Conservation (phyloP, 2,797 vertebrate genomes). For the Melanogrammus aeglefinus region DNA sequence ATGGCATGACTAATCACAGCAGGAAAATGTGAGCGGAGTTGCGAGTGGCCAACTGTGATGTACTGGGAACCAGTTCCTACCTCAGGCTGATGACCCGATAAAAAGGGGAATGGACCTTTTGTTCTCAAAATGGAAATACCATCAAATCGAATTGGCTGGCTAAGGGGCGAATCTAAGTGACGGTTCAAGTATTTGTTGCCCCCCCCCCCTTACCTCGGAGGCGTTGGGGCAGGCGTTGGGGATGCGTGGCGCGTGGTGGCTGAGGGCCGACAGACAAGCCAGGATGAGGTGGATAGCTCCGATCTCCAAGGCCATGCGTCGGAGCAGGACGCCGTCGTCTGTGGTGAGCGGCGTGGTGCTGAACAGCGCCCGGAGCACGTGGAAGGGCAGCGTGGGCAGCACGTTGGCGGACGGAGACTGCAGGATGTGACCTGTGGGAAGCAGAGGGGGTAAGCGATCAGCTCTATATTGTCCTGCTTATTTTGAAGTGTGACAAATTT, state of each 20-base stretch:
- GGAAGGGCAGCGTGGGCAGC: slow-evolving; percentile 94
- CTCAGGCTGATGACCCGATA: no score
- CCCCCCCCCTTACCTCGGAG: slow-evolving; percentile 80
- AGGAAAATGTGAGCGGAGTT: no score
- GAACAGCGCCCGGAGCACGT: slow-evolving; percentile 89
- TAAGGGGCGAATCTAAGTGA: no score
- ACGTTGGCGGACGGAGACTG: slow-evolving; percentile 97
- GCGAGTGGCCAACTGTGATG: no score
- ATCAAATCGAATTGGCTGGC: no score
- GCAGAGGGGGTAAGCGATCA: not conserved
- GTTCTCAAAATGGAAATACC: no score
- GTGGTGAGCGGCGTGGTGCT: slow-evolving; percentile 92
- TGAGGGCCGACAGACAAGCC: slow-evolving; percentile 94
- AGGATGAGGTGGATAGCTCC: slow-evolving; percentile 96
- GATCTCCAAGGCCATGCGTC: slow-evolving; percentile 96
- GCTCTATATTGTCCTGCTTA: no score
- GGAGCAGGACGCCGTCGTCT: slow-evolving; percentile 90
- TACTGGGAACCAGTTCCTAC: no score
- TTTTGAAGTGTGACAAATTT: no score
- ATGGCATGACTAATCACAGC: no score
- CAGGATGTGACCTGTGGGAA: slow-evolving; percentile 89
- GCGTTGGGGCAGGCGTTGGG: slow-evolving; percentile 83
- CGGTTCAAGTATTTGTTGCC: no score
- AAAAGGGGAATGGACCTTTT: no score
- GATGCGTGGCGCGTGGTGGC: slow-evolving; percentile 92